Base-by-base conservation (phyloP, 2,113 vertebrate species). In the Ascaphus truei region DNA sequence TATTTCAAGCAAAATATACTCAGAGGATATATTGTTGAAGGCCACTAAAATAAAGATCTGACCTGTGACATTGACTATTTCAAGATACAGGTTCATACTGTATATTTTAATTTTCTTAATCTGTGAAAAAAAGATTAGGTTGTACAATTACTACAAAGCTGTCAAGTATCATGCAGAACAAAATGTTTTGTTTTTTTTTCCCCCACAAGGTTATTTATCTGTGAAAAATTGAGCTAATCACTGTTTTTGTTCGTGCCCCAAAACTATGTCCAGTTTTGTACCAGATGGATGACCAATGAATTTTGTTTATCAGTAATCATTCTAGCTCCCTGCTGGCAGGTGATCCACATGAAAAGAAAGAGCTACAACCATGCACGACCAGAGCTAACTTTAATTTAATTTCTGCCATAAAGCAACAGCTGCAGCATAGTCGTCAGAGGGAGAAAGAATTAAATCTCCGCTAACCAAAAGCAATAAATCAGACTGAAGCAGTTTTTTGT, bases 311-410 rank as follows among this genome's bases (percentile, higher is more conserved):
- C 23, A 31, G 45, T 39, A 61, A 71, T 61, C 61, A 52, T 52
- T 71, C 33, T 71, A 52, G 45, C 61, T 66, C 22, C 57, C 45
- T 50, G 25, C 34, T 71, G 67, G 67, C 47, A 31, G 67, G 61
- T 11, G 11, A 71, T 61, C 6, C 41, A 52, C 56, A 58, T 60
- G 60, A 61, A 58, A 69, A 69, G 43, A 59, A 39, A 60, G 56
- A 59, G 45, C 31, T 52, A 12, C 43, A 18, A 41, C 57, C 33
- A 27, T 71, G 67, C 56, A 52, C 31, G 33, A 59, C 65, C 55
- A 69, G n/a, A 41, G 56, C 7, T 41, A 69, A 51, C 43, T 59
- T 68, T 60, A 23, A 69, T 69, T 71, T 71, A 60, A 71, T 71
- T 71, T 71, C 11, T 39, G 45, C 33, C 34, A 50, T 71, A 51